These are phyloP conservation scores for Coryphaenoides rupestris DNA, from an alignment of 2,113 vertebrate genomes.

Conservation along the genomic window DNA sequence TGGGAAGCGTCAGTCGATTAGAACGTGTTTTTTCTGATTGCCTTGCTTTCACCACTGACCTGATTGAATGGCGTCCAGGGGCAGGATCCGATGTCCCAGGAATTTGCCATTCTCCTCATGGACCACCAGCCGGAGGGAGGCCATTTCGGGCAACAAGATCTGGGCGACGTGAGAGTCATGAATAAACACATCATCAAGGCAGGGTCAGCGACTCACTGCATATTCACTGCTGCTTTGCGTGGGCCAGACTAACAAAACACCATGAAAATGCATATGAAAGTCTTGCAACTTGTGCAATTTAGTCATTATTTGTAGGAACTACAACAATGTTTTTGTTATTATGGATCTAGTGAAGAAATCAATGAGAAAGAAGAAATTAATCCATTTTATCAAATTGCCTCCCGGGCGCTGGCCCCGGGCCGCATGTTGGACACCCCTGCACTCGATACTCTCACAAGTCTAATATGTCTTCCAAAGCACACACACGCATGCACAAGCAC, in stretches of 20 bases:
- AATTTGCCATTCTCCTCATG: conserved; percentile 94
- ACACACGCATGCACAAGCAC: neutral
- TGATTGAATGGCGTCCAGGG: conserved; percentile 84
- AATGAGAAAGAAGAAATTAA: too few relatives aligned
- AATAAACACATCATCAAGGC: conserved; percentile 30
- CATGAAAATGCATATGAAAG: too few relatives aligned
- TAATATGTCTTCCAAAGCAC: neutral
- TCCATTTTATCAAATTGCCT: too few relatives aligned
- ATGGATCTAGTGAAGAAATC: too few relatives aligned
- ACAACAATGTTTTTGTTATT: too few relatives aligned
- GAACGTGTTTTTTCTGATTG: neutral
- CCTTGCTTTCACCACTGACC: conserved; percentile 66
- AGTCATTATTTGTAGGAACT: too few relatives aligned
- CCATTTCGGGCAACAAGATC: conserved; percentile 92
- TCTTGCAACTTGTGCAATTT: too few relatives aligned
- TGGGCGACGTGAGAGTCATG: conserved; percentile 47
- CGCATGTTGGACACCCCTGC: too few relatives aligned
- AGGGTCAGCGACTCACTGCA: neutral
- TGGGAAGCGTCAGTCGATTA: neutral
- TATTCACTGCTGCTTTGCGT: neutral
- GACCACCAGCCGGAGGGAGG: conserved; percentile 84
- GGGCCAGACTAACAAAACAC: too few relatives aligned
- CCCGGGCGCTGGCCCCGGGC: too few relatives aligned
- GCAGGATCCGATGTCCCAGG: conserved; percentile 92
- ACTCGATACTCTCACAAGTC: neutral